Conservation (phyloP, 2,797 vertebrate genomes). For the Kryptopterus vitreolus region DNA sequence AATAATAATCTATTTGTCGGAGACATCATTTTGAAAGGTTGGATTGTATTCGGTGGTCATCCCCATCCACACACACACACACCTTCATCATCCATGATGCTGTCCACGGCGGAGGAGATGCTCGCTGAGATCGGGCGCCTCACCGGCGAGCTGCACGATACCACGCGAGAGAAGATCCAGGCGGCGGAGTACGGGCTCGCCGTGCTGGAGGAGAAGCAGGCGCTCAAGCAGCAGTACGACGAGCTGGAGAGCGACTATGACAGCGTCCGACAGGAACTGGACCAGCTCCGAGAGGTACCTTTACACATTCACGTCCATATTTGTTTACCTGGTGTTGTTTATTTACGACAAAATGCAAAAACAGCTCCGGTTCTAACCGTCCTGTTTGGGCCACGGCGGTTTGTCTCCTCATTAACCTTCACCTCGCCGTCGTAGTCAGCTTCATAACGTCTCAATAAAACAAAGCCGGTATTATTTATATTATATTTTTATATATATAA, state of each 20-base stretch:
- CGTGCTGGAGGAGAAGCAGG: conserved; percentile 96
- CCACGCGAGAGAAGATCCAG: conserved; percentile 95
- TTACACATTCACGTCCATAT: background rate
- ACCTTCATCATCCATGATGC: background rate
- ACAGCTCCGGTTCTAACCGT: background rate
- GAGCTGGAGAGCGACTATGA: conserved; percentile 93
- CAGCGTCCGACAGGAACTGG: conserved; percentile 86
- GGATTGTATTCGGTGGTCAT: background rate
- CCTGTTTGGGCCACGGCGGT: background rate
- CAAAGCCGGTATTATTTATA: background rate
- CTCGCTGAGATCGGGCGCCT: conserved; percentile 85
- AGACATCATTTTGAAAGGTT: conserved; percentile 21
- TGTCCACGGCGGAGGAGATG: conserved; percentile 73
- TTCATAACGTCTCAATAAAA: background rate
- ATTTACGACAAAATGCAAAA: background rate
- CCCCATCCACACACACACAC: background rate
- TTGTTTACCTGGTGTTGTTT: background rate
- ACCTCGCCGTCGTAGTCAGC: background rate
- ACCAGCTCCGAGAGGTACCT: conserved; percentile 90
- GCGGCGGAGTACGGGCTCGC: conserved; percentile 95
- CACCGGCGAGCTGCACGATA: conserved; percentile 87
- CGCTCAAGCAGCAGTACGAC: conserved; percentile 89
- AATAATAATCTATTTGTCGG: conserved; percentile 23
- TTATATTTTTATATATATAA: too few species aligned
- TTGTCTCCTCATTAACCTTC: background rate